phyloP scores from a whole-genome alignment of 2,113 vertebrate genomes.

The Brienomyrus brachyistius region DNA sequence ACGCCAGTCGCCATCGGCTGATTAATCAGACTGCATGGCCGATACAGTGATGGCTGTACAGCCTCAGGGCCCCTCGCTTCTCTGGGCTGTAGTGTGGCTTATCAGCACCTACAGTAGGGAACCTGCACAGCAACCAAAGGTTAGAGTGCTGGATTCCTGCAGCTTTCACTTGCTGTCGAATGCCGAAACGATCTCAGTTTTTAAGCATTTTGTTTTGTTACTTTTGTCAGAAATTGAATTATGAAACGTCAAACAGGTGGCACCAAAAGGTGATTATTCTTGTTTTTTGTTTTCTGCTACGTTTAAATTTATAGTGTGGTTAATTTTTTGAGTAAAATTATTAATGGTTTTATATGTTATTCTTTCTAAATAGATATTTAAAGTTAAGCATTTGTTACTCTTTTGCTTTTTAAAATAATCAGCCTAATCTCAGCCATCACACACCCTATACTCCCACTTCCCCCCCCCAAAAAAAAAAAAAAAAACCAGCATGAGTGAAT shows the following conservation, averaged over 20 bases:
- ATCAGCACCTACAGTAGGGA: no score
- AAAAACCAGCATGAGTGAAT: neutral
- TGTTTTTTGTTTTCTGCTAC: neutral
- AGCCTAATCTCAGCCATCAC: neutral
- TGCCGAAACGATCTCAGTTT: neutral
- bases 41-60: no score
- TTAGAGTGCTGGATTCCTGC: neutral
- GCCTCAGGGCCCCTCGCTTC: no score
- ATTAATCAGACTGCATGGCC: no score
- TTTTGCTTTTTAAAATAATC: neutral
- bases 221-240: neutral
- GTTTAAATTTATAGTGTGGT: neutral
- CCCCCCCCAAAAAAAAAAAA: no score
- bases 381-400: neutral
- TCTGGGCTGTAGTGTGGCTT: no score
- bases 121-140: no score
- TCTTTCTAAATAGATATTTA: neutral
- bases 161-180: neutral
- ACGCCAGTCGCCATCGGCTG: no score
- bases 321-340: neutral
- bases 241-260: neutral
- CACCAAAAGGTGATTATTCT: neutral
- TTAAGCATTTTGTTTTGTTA: neutral
- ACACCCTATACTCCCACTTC: neutral
- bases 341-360: neutral